Percentiles rank a stretch among this genome's conserved stretches.
phyloP scores from a whole-genome alignment of 2,113 vertebrate species.

The Macrotis lagotis region DNA sequence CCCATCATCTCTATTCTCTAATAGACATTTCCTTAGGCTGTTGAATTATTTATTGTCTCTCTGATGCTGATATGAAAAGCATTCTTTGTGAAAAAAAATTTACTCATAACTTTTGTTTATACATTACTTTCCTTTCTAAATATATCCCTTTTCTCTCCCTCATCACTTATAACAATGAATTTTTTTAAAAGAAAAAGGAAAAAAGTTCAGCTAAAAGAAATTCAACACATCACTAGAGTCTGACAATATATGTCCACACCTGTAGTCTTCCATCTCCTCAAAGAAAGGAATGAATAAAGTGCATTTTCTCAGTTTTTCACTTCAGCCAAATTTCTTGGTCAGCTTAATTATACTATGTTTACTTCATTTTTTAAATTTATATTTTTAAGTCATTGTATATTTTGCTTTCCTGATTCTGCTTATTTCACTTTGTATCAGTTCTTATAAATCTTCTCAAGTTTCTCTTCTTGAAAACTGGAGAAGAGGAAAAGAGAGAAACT shows the following conservation, averaged over 20 bases:
- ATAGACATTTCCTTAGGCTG: constrained; percentile 30
- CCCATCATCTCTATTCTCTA: constrained; percentile 20
- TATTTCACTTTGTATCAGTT: neutral
- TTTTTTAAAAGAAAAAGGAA: neutral
- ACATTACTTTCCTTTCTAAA: neutral
- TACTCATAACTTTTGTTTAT: neutral
- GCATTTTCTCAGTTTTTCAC: neutral
- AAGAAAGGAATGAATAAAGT: neutral
- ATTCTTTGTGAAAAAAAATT: neutral
- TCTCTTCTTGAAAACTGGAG: neutral
- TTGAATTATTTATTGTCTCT: constrained; percentile 32
- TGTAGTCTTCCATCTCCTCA: neutral
- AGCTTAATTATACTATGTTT: neutral
- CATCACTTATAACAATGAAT: neutral
- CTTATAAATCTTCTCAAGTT: neutral
- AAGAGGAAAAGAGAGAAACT: neutral
- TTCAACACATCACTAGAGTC: neutral
- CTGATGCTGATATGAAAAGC: constrained; percentile 16
- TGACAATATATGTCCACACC: neutral
- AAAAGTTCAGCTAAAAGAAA: neutral
- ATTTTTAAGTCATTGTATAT: neutral
- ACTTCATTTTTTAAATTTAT: neutral
- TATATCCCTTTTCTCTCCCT: neutral
- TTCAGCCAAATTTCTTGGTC: neutral
- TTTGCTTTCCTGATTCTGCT: neutral